Conservation (phyloP, 2,113 vertebrate genomes). For the Megaceryle torquata region DNA sequence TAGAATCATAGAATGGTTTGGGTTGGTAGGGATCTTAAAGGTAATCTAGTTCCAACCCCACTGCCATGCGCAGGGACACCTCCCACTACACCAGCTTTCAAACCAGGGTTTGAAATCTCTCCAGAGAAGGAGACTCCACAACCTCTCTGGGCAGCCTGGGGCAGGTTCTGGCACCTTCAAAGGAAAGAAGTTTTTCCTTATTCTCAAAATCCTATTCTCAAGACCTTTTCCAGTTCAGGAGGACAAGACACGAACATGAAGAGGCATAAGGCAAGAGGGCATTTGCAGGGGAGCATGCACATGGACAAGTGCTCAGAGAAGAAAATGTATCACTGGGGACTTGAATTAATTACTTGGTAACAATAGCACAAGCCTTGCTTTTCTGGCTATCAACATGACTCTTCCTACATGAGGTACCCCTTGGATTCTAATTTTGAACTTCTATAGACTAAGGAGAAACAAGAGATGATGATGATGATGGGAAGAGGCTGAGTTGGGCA, state of each 20-base stretch:
- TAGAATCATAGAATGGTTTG: neutral
- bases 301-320: fast-evolving
- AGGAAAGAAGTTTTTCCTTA: too few species aligned
- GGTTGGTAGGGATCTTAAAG: neutral
- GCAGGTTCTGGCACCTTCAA: too few species aligned
- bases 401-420: neutral
- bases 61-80: neutral
- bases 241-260: neutral
- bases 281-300: fast-evolving
- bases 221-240: neutral
- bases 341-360: neutral
- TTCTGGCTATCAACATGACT: fast-evolving
- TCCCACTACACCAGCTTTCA: neutral
- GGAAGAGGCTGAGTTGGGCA: neutral
- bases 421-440: neutral
- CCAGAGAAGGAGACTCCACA: too few species aligned
- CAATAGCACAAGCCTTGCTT: neutral
- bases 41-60: neutral
- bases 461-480: neutral
- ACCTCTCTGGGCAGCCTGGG: too few species aligned
- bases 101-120: too few species aligned
- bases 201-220: neutral
- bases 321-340: neutral
- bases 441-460: neutral
- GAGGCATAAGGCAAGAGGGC: neutral